These are phyloP conservation scores for Orius laevigatus DNA, from an alignment of 1,140 invertebrate species.

Conservation along the genomic window DNA sequence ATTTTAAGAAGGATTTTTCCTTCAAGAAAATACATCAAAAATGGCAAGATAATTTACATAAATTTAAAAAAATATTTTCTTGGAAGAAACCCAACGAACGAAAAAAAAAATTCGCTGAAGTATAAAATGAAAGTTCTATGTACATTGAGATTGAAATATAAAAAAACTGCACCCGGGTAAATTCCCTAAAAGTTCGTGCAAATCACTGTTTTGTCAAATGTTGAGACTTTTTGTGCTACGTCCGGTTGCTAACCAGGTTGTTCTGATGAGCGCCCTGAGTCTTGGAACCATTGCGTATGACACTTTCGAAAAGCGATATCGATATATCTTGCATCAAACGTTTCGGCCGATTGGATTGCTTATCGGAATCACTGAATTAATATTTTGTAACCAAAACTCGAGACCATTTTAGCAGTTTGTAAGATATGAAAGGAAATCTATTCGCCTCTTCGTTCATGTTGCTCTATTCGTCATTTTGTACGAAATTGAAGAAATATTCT, in stretches of 20 bases:
- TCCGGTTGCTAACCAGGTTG: slow-evolving; percentile 24
- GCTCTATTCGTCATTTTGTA: slow-evolving; percentile 7
- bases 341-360: slow-evolving; percentile 24
- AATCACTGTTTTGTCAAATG: too few species aligned
- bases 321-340: slow-evolving; percentile 24
- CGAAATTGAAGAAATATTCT: slow-evolving; percentile 26
- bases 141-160: too few species aligned
- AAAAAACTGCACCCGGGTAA: slow-evolving; percentile 38
- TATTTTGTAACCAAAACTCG: neutral
- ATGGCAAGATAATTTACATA: too few species aligned
- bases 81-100: too few species aligned
- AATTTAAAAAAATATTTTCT: too few species aligned
- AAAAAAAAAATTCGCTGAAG: too few species aligned
- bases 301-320: slow-evolving; percentile 25
- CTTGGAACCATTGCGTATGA: slow-evolving; percentile 23
- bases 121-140: too few species aligned
- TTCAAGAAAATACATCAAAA: too few species aligned
- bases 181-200: too few species aligned
- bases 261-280: too few species aligned
- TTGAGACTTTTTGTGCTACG: slow-evolving; percentile 23
- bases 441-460: slow-evolving; percentile 10
- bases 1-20: too few species aligned
- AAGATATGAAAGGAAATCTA: neutral
- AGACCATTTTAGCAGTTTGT: neutral
- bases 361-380: slow-evolving; percentile 25